phyloP scores from a whole-genome alignment of 2,888 invertebrate species.

The Erebia epiphron region DNA sequence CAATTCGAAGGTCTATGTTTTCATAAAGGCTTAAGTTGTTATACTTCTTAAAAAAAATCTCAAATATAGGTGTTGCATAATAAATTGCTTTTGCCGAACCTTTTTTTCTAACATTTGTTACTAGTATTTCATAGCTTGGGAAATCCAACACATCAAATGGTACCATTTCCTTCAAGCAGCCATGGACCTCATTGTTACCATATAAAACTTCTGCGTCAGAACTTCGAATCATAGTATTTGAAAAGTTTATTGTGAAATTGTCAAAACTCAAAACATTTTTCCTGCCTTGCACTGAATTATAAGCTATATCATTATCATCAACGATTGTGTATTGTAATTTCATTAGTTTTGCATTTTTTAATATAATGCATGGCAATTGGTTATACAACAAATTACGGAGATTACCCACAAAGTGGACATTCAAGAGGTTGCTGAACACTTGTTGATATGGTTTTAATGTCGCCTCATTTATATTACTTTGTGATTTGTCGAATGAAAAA shows the following conservation, averaged over 20 bases:
- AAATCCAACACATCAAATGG: constrained; percentile 46
- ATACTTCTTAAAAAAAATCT: constrained; percentile 52
- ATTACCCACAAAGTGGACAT: constrained; percentile 64
- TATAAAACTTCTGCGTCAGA: too few species aligned
- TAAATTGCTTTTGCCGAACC: not conserved
- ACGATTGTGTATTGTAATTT: constrained; percentile 55
- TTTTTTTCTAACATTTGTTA: constrained; percentile 48
- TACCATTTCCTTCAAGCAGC: constrained; percentile 43
- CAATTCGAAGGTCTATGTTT: constrained; percentile 36
- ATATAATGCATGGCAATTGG: constrained; percentile 48
- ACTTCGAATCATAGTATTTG: not conserved
- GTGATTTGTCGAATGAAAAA: constrained; percentile 51
- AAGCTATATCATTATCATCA: constrained; percentile 28
- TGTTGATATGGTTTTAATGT: constrained; percentile 53
- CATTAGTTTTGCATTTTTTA: constrained; percentile 53
- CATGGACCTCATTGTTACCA: constrained; percentile 27
- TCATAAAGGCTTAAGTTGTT: constrained; percentile 45
- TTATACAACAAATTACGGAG: constrained; percentile 53
- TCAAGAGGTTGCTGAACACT: constrained; percentile 58
- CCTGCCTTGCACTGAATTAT: constrained; percentile 4
- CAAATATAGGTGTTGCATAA: constrained; percentile 52
- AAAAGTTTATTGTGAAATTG: constrained; percentile 27
- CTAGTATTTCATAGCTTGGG: constrained; percentile 51
- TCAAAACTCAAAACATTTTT: constrained; percentile 26
- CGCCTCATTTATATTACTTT: constrained; percentile 37